Evolutionary conservation across 2,797 vertebrate genomes (phyloP), one percentile per base, ranked within the genome.

Genomic region (Eulemur coronatus): DNA sequence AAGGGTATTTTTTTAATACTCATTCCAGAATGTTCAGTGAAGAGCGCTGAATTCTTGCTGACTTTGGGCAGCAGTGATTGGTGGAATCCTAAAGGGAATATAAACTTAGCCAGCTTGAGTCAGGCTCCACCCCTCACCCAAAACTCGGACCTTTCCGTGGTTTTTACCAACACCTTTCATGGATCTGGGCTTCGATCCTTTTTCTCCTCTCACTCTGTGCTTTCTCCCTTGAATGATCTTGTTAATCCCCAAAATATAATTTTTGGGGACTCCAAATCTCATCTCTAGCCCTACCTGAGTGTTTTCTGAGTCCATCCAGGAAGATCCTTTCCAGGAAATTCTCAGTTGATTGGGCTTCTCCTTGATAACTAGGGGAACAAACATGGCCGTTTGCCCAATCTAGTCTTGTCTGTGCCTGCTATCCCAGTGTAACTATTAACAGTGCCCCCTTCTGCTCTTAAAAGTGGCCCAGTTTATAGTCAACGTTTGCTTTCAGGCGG

Each of bases 101-200:
- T 70, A 70, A 70, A 38, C 24, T 1, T 22, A 50, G 52, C 38
- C 41, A 41, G 1, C 6, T 26, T 78, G 67, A 5, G 5, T 7
- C 28, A 10, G 28, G 14, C 4, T 61, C 33, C 15, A 30, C 26
- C 14, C 55, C 9, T 88, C 63, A n/a, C 33, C 8, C 2, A 20
- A 80, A 33, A 76, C 1, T 0, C 33, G 10, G 8, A 65, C 17
- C 65, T 61, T 41, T 12, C 4, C 0, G 0, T 43, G 33, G 69
- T 70, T 78, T 73, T 38, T 4, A 14, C 72, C 38, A 28, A 22
- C 3, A 24, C 15, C 65, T 92, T 69, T 73, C 8, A 4, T 33
- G 1, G 38, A 48, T 59, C 63, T 92, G 70, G 20, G 7, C 65
- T 87, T 92, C 33, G 72, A 84, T 11, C 28, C 26, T 17, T 48